These are phyloP conservation scores for Neuroterus valhalla DNA, from an alignment of 1,140 invertebrate species.

Conservation along the genomic window DNA sequence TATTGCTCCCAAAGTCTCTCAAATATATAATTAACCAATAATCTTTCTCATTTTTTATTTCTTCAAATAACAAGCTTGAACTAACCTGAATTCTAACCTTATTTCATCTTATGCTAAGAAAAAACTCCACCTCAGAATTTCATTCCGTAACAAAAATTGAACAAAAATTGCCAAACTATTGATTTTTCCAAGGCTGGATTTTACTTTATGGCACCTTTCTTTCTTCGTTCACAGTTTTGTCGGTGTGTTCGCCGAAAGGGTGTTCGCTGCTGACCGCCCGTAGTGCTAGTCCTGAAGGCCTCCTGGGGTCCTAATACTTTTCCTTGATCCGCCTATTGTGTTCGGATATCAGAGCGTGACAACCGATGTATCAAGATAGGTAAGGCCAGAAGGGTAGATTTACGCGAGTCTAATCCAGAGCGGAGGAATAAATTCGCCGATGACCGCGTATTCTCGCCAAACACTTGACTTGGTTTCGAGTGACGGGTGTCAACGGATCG, in stretches of 20 bases:
- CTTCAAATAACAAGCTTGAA: too few relatives aligned
- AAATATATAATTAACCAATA: too few relatives aligned
- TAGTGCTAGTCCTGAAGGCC: not conserved
- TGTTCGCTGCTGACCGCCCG: conserved; percentile 19
- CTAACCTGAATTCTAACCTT: too few relatives aligned
- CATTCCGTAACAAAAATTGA: too few relatives aligned
- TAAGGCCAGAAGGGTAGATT: not conserved
- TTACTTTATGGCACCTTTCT: not conserved
- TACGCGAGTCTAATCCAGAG: not conserved
- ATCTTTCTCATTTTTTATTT: too few relatives aligned
- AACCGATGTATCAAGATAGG: conserved; percentile 22
- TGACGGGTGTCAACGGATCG: conserved; percentile 25
- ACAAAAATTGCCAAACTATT: too few relatives aligned
- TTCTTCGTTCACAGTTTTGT: conserved; percentile 7
- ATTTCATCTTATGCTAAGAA: too few relatives aligned
- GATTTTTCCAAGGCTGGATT: not conserved
- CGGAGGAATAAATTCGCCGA: conserved; percentile 13
- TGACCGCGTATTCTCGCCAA: conserved; percentile 42
- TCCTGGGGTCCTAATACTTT: conserved; percentile 1
- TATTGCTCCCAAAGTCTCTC: too few relatives aligned
- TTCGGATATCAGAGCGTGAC: conserved; percentile 26
- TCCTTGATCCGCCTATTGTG: conserved; percentile 17
- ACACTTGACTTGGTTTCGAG: conserved; percentile 42
- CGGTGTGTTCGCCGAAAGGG: not conserved
- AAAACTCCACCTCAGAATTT: too few relatives aligned